These are phyloP conservation scores for Hystrix cristata DNA, from an alignment of 2,113 vertebrate genomes.

Conservation along the genomic window DNA sequence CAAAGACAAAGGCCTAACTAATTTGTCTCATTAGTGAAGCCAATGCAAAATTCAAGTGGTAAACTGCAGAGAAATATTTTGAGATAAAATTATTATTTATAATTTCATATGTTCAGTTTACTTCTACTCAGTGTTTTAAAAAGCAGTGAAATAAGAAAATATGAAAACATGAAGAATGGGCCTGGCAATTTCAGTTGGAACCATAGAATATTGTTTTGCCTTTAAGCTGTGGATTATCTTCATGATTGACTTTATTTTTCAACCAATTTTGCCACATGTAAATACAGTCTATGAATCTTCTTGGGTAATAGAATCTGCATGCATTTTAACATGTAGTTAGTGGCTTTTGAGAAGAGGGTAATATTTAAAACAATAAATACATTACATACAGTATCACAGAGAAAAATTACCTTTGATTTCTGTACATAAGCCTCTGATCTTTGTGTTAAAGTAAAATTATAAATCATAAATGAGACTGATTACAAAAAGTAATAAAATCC, in stretches of 20 bases:
- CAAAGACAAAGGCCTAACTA: background rate
- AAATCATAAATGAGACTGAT: conserved; percentile 57
- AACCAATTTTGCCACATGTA: conserved; percentile 32
- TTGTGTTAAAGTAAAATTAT: conserved; percentile 65
- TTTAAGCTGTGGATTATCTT: background rate
- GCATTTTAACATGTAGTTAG: conserved; percentile 36
- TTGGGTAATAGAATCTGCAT: conserved; percentile 8
- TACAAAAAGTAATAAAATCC: conserved; percentile 63
- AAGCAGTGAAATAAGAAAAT: background rate
- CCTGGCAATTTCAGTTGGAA: background rate
- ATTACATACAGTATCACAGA: conserved; percentile 50
- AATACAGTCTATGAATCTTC: background rate
- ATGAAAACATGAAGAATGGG: background rate
- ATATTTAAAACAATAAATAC: conserved; percentile 50
- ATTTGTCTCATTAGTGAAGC: background rate
- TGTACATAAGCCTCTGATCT: conserved; percentile 62
- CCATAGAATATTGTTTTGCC: background rate
- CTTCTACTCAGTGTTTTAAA: background rate
- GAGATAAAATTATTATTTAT: conserved; percentile 8
- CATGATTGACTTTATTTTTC: conserved; percentile 7
- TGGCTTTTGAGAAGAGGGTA: conserved; percentile 31
- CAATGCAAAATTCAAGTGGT: background rate
- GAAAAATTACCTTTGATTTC: conserved; percentile 66
- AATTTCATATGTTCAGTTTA: conserved; percentile 61
- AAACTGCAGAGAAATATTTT: conserved; percentile 29